Evolutionary conservation across 2,888 invertebrate species (phyloP).

Genomic region (Flexamia atlantica): DNA sequence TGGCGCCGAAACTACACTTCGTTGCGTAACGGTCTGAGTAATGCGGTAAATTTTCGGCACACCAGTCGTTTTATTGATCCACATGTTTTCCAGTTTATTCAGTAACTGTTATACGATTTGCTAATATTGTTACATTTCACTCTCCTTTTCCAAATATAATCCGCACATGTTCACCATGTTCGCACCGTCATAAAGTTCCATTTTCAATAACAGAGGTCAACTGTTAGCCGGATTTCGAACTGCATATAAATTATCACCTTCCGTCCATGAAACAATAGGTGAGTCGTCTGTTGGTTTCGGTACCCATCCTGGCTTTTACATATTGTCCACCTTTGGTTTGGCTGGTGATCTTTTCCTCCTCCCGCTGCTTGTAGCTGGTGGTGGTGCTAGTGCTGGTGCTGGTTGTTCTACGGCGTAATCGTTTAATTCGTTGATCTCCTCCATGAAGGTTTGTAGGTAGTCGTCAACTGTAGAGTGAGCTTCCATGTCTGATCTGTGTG

Average conservation of each 20-base stretch:
- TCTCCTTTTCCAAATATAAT: neutral
- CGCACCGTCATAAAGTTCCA: neutral
- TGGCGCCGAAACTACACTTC: neutral
- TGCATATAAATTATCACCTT: neutral
- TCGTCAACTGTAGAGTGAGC: no score
- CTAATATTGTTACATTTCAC: neutral
- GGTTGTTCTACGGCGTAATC: no score
- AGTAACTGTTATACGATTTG: neutral
- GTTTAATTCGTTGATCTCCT: no score
- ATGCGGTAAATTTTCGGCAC: neutral
- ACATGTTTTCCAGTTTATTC: neutral
- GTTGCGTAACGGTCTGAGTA: neutral
- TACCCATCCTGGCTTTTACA: neutral
- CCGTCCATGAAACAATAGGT: neutral
- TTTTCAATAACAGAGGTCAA: neutral
- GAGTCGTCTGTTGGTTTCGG: neutral
- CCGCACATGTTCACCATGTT: neutral
- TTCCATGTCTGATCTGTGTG: no score
- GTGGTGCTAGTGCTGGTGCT: no score
- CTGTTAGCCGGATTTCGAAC: neutral
- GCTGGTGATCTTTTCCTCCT: no score
- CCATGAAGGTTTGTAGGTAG: no score
- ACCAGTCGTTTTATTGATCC: neutral
- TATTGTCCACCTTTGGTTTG: no score
- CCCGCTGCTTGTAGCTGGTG: no score